phyloP scores from a whole-genome alignment of 2,797 vertebrate species.

The Anabas testudineus region DNA sequence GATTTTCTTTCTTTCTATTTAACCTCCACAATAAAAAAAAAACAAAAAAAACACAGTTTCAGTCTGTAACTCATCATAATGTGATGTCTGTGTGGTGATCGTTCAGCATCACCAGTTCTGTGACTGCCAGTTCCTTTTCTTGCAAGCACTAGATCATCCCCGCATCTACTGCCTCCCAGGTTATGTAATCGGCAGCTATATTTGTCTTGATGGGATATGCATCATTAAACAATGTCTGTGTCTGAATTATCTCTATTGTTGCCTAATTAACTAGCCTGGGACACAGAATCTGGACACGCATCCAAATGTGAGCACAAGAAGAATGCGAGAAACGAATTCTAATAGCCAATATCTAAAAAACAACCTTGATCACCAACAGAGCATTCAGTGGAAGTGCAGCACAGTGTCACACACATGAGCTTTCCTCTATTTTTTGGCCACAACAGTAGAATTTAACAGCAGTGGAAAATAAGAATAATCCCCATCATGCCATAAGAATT shows the following conservation, averaged over 20 bases:
- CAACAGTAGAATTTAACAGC: constrained; percentile 16
- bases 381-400: not conserved
- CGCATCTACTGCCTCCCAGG: constrained; percentile 56
- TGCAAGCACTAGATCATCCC: constrained; percentile 44
- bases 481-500: constrained; percentile 34
- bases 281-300: constrained; percentile 11
- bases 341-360: constrained; percentile 18
- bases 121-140: constrained; percentile 52
- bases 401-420: constrained; percentile 1
- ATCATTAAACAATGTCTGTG: constrained; percentile 74
- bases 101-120: constrained; percentile 36
- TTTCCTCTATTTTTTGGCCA: not conserved
- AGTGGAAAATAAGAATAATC: constrained; percentile 46
- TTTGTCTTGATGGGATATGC: constrained; percentile 74
- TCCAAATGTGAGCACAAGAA: constrained; percentile 34
- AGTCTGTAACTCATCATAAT: constrained; percentile 49
- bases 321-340: constrained; percentile 22
- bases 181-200: constrained; percentile 77
- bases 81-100: constrained; percentile 14
- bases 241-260: constrained; percentile 67
- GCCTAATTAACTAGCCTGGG: constrained; percentile 67
- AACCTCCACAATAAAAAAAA: constrained; percentile 23
- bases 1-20: constrained; percentile 25
- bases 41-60: constrained; percentile 12
- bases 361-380: not conserved